These are phyloP conservation scores for Caenorhabditis uteleia DNA, from an alignment of 2,888 invertebrate species.

Conservation along the genomic window DNA sequence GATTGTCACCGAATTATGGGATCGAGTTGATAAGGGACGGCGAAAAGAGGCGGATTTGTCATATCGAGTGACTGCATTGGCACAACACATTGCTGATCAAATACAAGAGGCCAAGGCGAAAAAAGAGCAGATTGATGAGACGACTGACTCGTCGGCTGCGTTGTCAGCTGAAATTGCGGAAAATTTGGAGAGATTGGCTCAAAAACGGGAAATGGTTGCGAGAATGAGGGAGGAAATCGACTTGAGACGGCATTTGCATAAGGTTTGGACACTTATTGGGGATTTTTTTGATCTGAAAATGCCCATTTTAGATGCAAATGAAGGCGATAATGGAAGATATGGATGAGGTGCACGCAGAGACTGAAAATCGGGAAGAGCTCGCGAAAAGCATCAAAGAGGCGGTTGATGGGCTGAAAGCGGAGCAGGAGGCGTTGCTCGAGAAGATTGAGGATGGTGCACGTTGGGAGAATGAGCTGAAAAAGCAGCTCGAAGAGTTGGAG, in stretches of 20 bases:
- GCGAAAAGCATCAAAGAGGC: constrained; percentile 14
- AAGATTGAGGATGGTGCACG: constrained; percentile 18
- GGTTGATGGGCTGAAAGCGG: constrained; percentile 16
- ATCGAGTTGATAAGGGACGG: constrained; percentile 39
- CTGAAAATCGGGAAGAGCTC: constrained; percentile 4
- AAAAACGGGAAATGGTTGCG: constrained; percentile 22
- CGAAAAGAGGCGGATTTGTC: constrained; percentile 30
- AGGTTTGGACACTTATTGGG: constrained; percentile 3
- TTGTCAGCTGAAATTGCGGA: constrained; percentile 27
- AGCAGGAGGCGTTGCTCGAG: constrained; percentile 11
- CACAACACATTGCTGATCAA: constrained; percentile 26
- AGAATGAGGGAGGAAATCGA: constrained; percentile 32
- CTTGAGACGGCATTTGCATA: constrained; percentile 24
- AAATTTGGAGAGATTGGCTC: constrained; percentile 18
- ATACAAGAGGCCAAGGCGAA: constrained; percentile 28
- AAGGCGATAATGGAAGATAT: constrained; percentile 19
- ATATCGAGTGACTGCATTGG: constrained; percentile 27
- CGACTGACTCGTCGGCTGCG: constrained; percentile 21
- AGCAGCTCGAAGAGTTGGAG: constrained; percentile 32
- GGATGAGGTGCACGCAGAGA: constrained; percentile 3
- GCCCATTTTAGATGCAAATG: constrained; percentile 7
- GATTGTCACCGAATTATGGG: constrained; percentile 34
- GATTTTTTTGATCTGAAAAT: constrained; percentile 1
- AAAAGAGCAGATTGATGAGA: constrained; percentile 21
- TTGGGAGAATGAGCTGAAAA: constrained; percentile 28